Evolutionary conservation across 2,113 vertebrate species (phyloP).

Genomic region (Amia ocellicauda): DNA sequence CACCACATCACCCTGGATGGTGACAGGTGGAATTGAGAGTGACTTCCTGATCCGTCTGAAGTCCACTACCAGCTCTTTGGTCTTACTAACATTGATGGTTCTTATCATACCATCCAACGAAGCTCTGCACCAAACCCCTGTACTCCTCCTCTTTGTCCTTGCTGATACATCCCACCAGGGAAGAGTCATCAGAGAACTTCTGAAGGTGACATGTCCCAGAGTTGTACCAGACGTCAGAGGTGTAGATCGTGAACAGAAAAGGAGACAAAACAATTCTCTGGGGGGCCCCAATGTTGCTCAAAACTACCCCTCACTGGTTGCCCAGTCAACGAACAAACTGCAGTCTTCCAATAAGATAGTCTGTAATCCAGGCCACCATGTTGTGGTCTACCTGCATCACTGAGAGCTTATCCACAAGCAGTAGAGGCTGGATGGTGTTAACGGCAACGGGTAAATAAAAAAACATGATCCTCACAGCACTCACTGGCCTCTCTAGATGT

Average conservation of each 20-base stretch:
- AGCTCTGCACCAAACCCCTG: background rate
- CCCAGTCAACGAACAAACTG: no score
- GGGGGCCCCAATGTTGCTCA: background rate
- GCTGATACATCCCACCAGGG: no score
- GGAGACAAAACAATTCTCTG: background rate
- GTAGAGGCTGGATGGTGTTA: no score
- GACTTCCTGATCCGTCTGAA: background rate
- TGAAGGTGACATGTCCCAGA: background rate
- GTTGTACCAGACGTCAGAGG: background rate
- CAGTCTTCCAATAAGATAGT: no score
- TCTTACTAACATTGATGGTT: background rate
- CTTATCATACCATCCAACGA: background rate
- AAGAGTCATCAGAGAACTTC: slow-evolving; percentile 1
- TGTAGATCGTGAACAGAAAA: background rate
- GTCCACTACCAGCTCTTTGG: background rate
- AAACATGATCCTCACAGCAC: slow-evolving; percentile 1
- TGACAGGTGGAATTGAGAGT: no score
- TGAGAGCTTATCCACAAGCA: no score
- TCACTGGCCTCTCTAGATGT: background rate
- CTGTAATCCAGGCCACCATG: no score
- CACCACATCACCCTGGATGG: background rate
- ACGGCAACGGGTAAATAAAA: slow-evolving; percentile 2
- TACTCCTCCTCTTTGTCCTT: background rate
- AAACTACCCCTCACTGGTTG: no score
- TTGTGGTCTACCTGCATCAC: no score